Percentiles rank a stretch among this genome's conserved stretches.
Evolutionary conservation across 2,888 invertebrate genomes (phyloP).

Genomic region (Sphaerophoria rueppellii): DNA sequence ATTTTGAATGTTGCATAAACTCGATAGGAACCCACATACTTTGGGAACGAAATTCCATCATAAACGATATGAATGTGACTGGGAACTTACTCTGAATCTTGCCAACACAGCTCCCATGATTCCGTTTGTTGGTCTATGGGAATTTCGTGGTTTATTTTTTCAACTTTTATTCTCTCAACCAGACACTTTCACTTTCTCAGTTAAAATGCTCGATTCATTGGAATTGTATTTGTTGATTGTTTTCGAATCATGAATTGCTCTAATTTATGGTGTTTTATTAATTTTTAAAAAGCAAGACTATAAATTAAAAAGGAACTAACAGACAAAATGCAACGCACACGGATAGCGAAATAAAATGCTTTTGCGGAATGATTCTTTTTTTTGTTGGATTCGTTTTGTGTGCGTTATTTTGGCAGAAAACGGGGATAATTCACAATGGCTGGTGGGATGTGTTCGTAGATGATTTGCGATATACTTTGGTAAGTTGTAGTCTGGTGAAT

Average conservation of each 20-base stretch:
- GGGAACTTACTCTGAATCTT: constrained; percentile 86
- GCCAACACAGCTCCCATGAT: constrained; percentile 86
- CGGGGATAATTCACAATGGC: constrained; percentile 49
- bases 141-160: constrained; percentile 35
- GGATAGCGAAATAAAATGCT: constrained; percentile 47
- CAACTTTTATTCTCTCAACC: not conserved
- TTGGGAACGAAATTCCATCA: constrained; percentile 19
- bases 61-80: constrained; percentile 14
- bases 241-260: constrained; percentile 20
- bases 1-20: constrained; percentile 61
- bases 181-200: constrained; percentile 31
- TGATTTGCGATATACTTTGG: not conserved
- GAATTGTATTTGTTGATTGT: constrained; percentile 19
- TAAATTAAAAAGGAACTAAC: constrained; percentile 20
- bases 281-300: constrained; percentile 38
- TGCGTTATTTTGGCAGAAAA: constrained; percentile 67
- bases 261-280: constrained; percentile 6
- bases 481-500: constrained; percentile 13
- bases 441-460: constrained; percentile 59
- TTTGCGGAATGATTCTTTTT: constrained; percentile 47
- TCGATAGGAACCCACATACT: constrained; percentile 15
- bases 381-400: constrained; percentile 36
- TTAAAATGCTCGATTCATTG: constrained; percentile 33
- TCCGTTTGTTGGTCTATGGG: constrained; percentile 75
- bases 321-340: constrained; percentile 35